Base-by-base conservation (phyloP, 2,888 invertebrate genomes). In the Cephus pygmeus region DNA sequence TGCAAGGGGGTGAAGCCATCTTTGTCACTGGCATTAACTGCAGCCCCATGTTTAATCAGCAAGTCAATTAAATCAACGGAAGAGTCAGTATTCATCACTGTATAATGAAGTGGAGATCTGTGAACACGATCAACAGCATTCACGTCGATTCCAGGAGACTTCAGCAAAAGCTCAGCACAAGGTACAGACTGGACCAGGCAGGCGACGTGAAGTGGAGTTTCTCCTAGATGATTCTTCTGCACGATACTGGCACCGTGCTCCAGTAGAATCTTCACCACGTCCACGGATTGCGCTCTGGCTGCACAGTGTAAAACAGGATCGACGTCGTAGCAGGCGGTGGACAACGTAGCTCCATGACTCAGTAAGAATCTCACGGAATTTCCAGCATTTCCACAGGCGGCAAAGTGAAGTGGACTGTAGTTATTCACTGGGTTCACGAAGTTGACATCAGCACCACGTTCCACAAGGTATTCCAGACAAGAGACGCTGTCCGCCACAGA, bases 401-500 rank as follows among this genome's bases (percentile, higher is more conserved):
- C 93, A 80, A 92, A 92, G 83, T 93, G 93, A 30, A 94, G 88
- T 0, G 93, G 92, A 82, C 90, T 91, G 76, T 90, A 91, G 79
- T 86, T 84, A 40, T 83, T 87, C 3, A 83, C 82, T 9, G 83
- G 78, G 31, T 85, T 88, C 1, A 80, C 81, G 73, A 87, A 87
- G 91, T 96, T 96, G 4, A 96, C 94, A 87, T 96, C 95, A 84
- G 94, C 93, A 1, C 95, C 95, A 85, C 94, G 94, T 73, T 94
- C 92, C 31, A 90, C 93, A 79, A 97, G 93, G 87, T 94, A 95
- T 85, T 93, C 94, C 34, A 96, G 93, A 83, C 96, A 95, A 35
- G 95, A 94, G 71, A 94, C 92, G 83, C 95, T 96, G 6, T 96
- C 96, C 83, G 96, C 95, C 85, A 97, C 95, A 0, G 96, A 95